Conservation (phyloP, 1,140 invertebrate species). For the Conopomorpha cramerella region DNA sequence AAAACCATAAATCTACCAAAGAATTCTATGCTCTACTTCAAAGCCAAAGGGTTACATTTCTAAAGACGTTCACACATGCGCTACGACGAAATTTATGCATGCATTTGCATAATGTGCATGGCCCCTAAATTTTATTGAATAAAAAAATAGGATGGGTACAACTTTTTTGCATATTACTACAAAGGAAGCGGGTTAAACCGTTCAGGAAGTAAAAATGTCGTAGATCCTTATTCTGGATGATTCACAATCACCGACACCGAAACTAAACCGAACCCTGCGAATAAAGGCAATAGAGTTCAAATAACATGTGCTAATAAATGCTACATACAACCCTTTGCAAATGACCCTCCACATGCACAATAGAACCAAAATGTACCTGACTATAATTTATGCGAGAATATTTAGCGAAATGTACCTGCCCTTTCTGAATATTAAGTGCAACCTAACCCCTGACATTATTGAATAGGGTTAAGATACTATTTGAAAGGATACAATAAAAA, state of each 20-base stretch:
- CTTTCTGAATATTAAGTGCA: conserved; percentile 62
- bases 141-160: conserved; percentile 63
- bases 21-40: conserved; percentile 17
- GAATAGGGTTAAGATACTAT: conserved; percentile 58
- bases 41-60: conserved; percentile 8
- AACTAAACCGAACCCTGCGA: not conserved
- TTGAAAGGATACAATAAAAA: conserved; percentile 56
- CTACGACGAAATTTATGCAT: conserved; percentile 56
- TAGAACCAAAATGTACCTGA: conserved; percentile 59
- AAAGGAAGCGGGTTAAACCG: conserved; percentile 57
- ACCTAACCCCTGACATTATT: conserved; percentile 60
- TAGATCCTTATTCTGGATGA: no score
- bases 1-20: conserved; percentile 14
- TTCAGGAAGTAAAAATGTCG: conserved; percentile 53
- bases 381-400: conserved; percentile 63
- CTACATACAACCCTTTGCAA: conserved; percentile 22
- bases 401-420: conserved; percentile 62
- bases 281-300: conserved; percentile 14
- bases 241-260: not conserved
- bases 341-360: conserved; percentile 32
- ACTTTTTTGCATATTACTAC: conserved; percentile 62
- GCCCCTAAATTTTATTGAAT: conserved; percentile 60
- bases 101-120: conserved; percentile 63
- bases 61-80: conserved; percentile 9
- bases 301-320: conserved; percentile 12